Evolutionary conservation across 2,113 vertebrate species (phyloP).

Genomic region (Calonectris borealis): DNA sequence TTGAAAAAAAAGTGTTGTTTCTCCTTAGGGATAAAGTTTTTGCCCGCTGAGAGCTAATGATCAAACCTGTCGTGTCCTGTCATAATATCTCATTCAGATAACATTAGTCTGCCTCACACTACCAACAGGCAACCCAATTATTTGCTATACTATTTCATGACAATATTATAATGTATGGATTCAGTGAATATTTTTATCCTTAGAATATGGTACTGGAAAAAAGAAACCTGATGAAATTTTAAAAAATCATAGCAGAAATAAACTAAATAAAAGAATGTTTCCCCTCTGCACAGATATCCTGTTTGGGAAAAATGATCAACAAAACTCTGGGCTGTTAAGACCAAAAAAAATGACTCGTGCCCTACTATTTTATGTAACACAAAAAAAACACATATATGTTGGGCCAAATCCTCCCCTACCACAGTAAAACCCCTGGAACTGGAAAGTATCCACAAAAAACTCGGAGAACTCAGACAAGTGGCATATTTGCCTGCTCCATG

Average conservation of each 20-base stretch:
- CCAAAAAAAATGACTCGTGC: background rate
- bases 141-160: background rate
- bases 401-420: background rate
- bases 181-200: background rate
- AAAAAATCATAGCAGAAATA: background rate
- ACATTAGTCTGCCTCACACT: background rate
- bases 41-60: background rate
- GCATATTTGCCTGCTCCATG: background rate
- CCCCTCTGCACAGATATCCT: background rate
- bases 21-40: background rate
- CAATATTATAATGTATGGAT: background rate
- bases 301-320: background rate
- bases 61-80: accelerated
- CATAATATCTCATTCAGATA: background rate
- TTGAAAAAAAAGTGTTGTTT: background rate
- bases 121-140: background rate
- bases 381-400: background rate
- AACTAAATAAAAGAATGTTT: background rate
- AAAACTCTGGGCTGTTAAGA: background rate
- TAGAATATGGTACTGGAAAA: background rate
- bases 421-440: slow-evolving; percentile 23
- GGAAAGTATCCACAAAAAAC: slow-evolving; percentile 36
- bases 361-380: slow-evolving; percentile 27
- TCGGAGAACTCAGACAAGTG: background rate
- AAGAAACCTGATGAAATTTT: background rate